Base-by-base conservation (phyloP, 2,113 vertebrate genomes). In the Meleagris gallopavo region DNA sequence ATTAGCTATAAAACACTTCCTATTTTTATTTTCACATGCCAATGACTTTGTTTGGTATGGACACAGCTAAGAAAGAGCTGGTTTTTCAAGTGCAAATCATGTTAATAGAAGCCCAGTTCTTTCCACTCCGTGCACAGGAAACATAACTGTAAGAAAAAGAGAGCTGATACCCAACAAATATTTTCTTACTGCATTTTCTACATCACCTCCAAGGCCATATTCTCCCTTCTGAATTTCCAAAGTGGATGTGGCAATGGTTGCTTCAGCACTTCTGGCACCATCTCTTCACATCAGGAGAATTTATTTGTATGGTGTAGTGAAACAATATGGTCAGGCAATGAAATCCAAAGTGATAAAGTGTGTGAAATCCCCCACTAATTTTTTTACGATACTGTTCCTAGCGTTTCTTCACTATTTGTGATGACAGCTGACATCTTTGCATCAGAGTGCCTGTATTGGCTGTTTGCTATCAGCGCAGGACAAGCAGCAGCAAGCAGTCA, bases 21-120 rank as follows among this genome's bases (percentile, higher is more conserved):
- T 86, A 50, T 92, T 93, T 95, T 92, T 92, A 43, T 88, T 88
- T 90, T 89, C 82, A 94, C 91, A 87, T 94, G 89, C 89, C 91
- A 61, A 22, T 81, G 87, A 81, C 64, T 87, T 91, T 88, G 90
- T 83, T 92, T 83, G 72, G 86, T 83, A 60, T 71, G 67, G 76
- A 29, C 57, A 76, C 21, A 52, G 74, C 64, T 43, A 61, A 93
- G 67, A 29, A 67, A 45, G 41, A 18, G 9, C 86, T 74, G 79
- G 11, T 71, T 86, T 96, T 93, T 89, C 69, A 82, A 94, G 69
- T 85, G 92, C 40, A 87, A 92, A 95, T 76, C 89, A 64, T 57
- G 19, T 83, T 88, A 91, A 86, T 57, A 90, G 52, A 70, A 55
- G 46, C 43, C 76, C 15, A 11, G 38, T 77, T 71, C 52, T 87